These are phyloP conservation scores for Mesocentrotus franciscanus DNA, from an alignment of 53 echinoderm and acorn worm species.

Conservation along the genomic window DNA sequence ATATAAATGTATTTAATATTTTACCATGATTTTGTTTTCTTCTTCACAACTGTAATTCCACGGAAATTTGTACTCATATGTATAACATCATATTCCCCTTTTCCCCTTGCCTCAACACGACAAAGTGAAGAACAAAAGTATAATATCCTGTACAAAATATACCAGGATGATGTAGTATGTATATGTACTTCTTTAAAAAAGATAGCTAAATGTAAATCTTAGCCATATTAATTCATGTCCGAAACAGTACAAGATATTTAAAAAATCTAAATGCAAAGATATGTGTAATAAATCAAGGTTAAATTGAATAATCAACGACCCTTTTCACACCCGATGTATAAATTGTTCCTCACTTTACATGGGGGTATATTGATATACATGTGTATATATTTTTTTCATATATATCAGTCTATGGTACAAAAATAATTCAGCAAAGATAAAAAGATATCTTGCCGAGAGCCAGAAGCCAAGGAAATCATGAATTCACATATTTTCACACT, in stretches of 20 bases:
- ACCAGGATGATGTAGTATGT: neutral
- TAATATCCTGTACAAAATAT: no score
- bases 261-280: neutral
- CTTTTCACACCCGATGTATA: neutral
- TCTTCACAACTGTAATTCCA: neutral
- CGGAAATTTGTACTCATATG: neutral
- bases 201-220: neutral
- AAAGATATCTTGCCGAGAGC: neutral
- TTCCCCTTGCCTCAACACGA: neutral
- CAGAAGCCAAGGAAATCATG: neutral
- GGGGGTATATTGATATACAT: no score
- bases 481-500: neutral
- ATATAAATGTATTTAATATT: no score
- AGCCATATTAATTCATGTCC: neutral
- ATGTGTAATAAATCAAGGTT: neutral
- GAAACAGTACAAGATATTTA: neutral
- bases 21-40: neutral
- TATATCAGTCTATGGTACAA: neutral
- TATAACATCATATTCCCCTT: neutral
- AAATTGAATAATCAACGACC: neutral
- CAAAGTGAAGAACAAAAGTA: neutral
- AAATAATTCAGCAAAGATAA: conserved; percentile 1
- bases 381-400: neutral
- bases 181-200: neutral
- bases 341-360: no score